Evolutionary conservation across 2,113 vertebrate species (phyloP), one percentile per base, ranked within the genome.

Genomic region (Numenius arquata): DNA sequence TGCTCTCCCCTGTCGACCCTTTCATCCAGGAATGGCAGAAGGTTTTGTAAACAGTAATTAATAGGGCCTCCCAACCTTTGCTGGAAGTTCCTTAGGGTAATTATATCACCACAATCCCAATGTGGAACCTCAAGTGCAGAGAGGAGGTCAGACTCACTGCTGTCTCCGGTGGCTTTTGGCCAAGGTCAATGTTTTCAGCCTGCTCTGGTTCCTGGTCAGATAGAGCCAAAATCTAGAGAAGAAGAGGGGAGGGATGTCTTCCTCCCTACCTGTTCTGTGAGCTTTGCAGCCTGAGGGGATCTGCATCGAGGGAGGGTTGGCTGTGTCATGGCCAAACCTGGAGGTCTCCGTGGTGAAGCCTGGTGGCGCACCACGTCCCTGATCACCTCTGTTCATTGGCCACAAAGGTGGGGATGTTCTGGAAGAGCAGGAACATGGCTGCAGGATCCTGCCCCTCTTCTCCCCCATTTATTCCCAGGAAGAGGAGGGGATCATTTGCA

Each of bases 21-120:
- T 97, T 97, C 93, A 96, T 97, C 91, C 90, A 81, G 52, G 65
- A 84, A 84, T 3, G 34, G 63, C 89, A 58, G 73, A 36, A 73
- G 75, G 52, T 67, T 95, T 92, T 92, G 94, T 92, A 94, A 94
- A 95, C 90, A 95, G 80, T 95, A 97, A 96, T 97, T 97, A 96
- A 90, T 91, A 80, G 40, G 67, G 63, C 88, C 84, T 95, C 47
- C 48, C 74, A 93, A 70, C 90, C 91, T 94, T 90, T 1, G 22
- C 79, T 95, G 92, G 91, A 95, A 94, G 96, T 85, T 82, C 89
- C 62, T 87, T 45, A 32, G 67, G 87, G 50, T 91, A 95, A 96
- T 96, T 89, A 76, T 63, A 82, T 41, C 85, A 88, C 95, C 93
- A 15, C 87, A 87, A 87, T 34, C 80, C 90, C 86, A 87, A 34